Conservation (phyloP, 2,797 vertebrate genomes). For the Notolepis coatsorum region DNA sequence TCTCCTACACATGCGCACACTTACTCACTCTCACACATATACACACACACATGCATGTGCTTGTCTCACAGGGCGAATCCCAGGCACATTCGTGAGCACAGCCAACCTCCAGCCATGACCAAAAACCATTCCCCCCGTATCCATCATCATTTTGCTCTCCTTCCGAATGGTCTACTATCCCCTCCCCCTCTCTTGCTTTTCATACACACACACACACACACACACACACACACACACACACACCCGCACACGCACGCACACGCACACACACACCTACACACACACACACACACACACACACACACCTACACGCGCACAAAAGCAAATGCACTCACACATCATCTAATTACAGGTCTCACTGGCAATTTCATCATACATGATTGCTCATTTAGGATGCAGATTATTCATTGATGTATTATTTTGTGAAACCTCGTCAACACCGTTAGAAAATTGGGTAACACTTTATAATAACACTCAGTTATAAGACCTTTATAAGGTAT, state of each 20-base stretch:
- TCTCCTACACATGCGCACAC: conserved; percentile 6
- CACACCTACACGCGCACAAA: not conserved
- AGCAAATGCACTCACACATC: conserved; percentile 10
- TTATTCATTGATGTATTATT: conserved; percentile 28
- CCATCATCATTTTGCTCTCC: conserved; percentile 1
- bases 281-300: not conserved
- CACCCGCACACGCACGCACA: not conserved
- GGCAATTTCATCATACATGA: conserved; percentile 51
- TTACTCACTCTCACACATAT: not conserved
- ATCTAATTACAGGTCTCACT: conserved; percentile 53
- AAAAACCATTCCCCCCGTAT: not conserved
- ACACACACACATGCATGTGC: not conserved
- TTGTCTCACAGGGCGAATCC: not conserved
- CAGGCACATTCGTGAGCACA: conserved; percentile 30
- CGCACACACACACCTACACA: too few relatives aligned
- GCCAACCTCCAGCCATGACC: conserved; percentile 5
- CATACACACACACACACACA: not conserved
- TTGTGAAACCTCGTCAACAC: conserved; percentile 29
- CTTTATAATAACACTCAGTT: too few relatives aligned
- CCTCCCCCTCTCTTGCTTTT: not conserved
- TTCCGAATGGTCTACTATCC: not conserved
- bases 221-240: not conserved
- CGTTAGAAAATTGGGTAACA: too few relatives aligned
- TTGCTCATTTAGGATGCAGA: conserved; percentile 28
- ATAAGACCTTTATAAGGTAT: too few relatives aligned